Percentiles rank a stretch among this genome's conserved stretches.
phyloP scores from a whole-genome alignment of 2,888 invertebrate genomes.

The Zhuqinia jingwanae region DNA sequence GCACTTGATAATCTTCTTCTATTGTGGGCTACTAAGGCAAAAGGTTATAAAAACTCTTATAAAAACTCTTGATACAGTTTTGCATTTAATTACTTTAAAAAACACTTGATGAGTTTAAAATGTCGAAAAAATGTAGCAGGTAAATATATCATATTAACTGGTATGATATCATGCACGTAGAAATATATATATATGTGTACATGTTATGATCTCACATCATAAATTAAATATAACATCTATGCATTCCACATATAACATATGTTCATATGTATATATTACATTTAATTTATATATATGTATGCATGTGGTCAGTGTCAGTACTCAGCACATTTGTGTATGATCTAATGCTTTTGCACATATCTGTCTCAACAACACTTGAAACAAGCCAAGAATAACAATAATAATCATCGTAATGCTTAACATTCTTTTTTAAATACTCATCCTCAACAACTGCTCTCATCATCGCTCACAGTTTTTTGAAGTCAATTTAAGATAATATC shows the following conservation, averaged over 20 bases:
- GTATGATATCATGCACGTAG: not conserved
- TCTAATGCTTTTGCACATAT: not conserved
- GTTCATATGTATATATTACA: too few relatives aligned
- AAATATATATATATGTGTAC: not conserved
- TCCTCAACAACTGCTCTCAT: not conserved
- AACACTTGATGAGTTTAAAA: not conserved
- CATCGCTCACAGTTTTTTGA: conserved; percentile 27
- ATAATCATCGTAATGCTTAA: not conserved
- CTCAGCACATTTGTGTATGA: too few relatives aligned
- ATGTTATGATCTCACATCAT: conserved; percentile 13
- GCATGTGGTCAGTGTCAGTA: conserved; percentile 1
- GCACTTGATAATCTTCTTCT: too few relatives aligned
- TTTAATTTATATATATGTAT: not conserved
- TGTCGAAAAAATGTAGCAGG: not conserved
- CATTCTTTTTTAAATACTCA: conserved; percentile 8
- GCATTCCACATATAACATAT: too few relatives aligned
- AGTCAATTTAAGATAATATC: conserved; percentile 41
- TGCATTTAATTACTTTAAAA: not conserved
- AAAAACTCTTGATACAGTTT: not conserved
- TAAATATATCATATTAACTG: too few relatives aligned
- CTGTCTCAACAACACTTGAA: conserved; percentile 15
- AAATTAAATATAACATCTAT: not conserved
- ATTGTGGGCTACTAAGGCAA: too few relatives aligned
- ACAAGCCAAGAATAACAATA: not conserved
- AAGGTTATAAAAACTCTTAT: too few relatives aligned